Evolutionary conservation across 2,797 vertebrate species (phyloP), one percentile per base, ranked within the genome.

Genomic region (Tadarida brasiliensis): DNA sequence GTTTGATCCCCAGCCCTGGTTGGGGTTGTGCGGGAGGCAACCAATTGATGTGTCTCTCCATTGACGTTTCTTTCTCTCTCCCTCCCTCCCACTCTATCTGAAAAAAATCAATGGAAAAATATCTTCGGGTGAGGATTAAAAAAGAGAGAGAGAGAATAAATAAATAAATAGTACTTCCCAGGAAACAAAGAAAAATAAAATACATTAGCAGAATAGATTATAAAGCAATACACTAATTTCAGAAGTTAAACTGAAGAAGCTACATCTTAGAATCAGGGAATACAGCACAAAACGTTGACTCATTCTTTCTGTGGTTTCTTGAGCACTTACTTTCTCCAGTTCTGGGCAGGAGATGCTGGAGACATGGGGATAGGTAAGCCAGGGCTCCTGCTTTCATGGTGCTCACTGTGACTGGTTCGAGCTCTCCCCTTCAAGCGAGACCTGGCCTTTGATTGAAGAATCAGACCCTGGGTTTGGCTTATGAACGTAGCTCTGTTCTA

Each of bases 341-440:
- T 28, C 4, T 0, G 47, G 78, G 28, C 6, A 3, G 63, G 3
- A 24, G 51, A 5, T 16, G 28, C 70, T 47, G 26, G n/a, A 33
- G 86, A 54, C 12, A 7, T 8, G 8, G 63, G 3, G 39, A 5
- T 3, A 0, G 2, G 0, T 2, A 11, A 15, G 47, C 30, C 59
- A 14, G 3, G 12, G 49, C 28, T n/a, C 20, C 56, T 30, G 19
- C 35, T 9, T 26, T 14, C 3, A 0, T 2, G 11, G 26, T 2
- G 20, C 33, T 33, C 39, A 5, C 19, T 12, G 33, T 11, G 4
- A 4, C 67, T 2, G 15, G 9, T 35, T 73, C 6, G n/a, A 10
- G 30, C 35, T 22, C 10, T 30, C 57, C 24, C 51, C 85, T 87
- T 2, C 28, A 2, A 3, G 67, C 0, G 0, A 30, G 33, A 35